A percentile compares a stretch with the other conserved stretches of the same genome.
Conservation (phyloP, 2,888 invertebrate genomes). For the Cynaeus angustus region DNA sequence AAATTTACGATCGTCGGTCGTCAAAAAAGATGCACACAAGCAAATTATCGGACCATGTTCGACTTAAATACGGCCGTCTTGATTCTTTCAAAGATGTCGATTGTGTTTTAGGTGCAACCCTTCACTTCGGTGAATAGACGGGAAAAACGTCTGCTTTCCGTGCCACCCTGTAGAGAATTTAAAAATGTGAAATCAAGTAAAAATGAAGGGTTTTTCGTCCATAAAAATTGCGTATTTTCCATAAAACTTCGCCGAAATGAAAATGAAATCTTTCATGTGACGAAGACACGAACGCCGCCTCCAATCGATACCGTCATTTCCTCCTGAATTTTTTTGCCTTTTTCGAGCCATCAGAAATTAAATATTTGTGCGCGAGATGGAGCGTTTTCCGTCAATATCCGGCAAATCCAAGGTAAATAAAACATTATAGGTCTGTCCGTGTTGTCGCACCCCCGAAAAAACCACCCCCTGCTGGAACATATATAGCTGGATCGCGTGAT, state of each 20-base stretch:
- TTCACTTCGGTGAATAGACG: no score
- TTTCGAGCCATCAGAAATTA: no score
- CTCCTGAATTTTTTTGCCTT: no score
- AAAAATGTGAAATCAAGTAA: no score
- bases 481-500: slow-evolving; percentile 67
- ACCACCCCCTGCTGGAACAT: slow-evolving; percentile 22
- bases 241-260: no score
- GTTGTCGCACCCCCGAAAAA: slow-evolving; percentile 27
- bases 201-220: no score
- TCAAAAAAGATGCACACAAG: slow-evolving; percentile 53
- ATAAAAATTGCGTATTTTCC: no score
- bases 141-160: no score
- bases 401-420: slow-evolving; percentile 56
- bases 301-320: no score
- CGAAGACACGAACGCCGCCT: no score
- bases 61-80: slow-evolving; percentile 55
- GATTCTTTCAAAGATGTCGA: slow-evolving; percentile 55
- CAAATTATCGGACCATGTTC: slow-evolving; percentile 49
- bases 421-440: slow-evolving; percentile 54
- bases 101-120: slow-evolving; percentile 56
- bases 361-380: slow-evolving; percentile 34
- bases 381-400: slow-evolving; percentile 53
- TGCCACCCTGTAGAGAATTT: no score
- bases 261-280: no score
- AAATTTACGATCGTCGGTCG: slow-evolving; percentile 48